A percentile compares a stretch with the other conserved stretches of the same genome.
phyloP scores from a whole-genome alignment of 2,113 vertebrate species.

The Xiphophorus maculatus region DNA sequence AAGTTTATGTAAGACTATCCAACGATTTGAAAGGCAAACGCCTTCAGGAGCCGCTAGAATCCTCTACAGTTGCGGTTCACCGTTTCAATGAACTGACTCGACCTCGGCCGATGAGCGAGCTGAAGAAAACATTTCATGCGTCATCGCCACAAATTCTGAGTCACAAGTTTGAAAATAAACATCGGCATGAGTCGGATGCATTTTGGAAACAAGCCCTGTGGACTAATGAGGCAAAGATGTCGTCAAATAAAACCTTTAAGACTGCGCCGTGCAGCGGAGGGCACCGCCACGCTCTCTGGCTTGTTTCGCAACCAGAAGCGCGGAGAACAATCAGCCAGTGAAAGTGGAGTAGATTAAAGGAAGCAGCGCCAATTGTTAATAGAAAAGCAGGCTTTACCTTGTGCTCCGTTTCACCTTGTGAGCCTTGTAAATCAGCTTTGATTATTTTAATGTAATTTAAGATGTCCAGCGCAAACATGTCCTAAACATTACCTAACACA shows the following conservation, averaged over 20 bases:
- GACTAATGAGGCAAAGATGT: neutral
- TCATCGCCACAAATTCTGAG: neutral
- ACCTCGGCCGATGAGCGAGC: neutral
- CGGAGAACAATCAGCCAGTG: neutral
- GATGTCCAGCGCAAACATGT: neutral
- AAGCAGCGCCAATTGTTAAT: conserved; percentile 12
- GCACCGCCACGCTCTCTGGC: neutral
- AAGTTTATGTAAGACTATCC: too few species aligned
- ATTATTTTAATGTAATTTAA: conserved; percentile 48
- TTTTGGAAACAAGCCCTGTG: neutral
- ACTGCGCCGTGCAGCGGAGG: neutral
- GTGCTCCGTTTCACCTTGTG: neutral
- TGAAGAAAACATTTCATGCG: neutral
- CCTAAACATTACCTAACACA: conserved; percentile 27
- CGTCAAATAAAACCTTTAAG: neutral
- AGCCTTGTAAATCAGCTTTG: conserved; percentile 47
- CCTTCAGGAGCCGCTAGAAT: neutral
- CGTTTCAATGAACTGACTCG: too few species aligned
- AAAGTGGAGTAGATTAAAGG: neutral
- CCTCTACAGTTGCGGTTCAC: neutral
- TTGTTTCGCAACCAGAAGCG: neutral
- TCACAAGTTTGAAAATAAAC: neutral
- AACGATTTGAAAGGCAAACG: neutral
- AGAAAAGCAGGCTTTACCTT: conserved; percentile 15
- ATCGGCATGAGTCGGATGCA: neutral